Evolutionary conservation across 2,113 vertebrate species (phyloP).

Genomic region (Copsychus sechellarum): DNA sequence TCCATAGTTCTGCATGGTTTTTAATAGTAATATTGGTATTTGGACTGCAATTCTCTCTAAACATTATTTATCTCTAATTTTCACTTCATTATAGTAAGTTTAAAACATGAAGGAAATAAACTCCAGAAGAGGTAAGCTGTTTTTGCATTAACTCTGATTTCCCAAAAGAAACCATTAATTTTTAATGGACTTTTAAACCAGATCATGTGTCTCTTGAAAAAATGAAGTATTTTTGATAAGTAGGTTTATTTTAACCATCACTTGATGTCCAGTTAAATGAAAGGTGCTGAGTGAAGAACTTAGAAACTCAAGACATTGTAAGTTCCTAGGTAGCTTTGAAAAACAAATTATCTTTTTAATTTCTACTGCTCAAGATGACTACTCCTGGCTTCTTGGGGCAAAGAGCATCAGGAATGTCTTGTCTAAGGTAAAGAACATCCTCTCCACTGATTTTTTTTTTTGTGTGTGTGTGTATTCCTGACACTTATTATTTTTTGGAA

Average conservation of each 20-base stretch:
- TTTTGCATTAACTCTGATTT: not conserved
- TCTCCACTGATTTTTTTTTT: not conserved
- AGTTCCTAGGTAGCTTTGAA: not conserved
- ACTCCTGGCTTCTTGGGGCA: not conserved
- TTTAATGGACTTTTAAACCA: not conserved
- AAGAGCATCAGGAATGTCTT: not conserved
- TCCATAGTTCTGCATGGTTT: not conserved
- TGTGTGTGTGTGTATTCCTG: not conserved
- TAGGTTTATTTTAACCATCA: not conserved
- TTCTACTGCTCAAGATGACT: not conserved
- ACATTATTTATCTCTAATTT: not conserved
- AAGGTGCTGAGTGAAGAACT: not conserved
- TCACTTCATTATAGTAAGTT: not conserved
- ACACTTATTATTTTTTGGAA: not conserved
- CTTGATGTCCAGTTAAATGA: not conserved
- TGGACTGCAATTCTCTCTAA: not conserved
- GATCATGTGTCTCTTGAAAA: not conserved
- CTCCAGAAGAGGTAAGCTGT: not conserved
- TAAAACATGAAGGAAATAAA: not conserved
- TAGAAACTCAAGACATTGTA: not conserved
- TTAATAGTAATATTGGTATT: not conserved
- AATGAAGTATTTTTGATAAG: not conserved
- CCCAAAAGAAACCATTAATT: not conserved
- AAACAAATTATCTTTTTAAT: not conserved
- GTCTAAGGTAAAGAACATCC: not conserved